Percentiles rank a stretch among this genome's conserved stretches.
Conservation (phyloP, 2,888 invertebrate species). For the Monochamus alternatus region DNA sequence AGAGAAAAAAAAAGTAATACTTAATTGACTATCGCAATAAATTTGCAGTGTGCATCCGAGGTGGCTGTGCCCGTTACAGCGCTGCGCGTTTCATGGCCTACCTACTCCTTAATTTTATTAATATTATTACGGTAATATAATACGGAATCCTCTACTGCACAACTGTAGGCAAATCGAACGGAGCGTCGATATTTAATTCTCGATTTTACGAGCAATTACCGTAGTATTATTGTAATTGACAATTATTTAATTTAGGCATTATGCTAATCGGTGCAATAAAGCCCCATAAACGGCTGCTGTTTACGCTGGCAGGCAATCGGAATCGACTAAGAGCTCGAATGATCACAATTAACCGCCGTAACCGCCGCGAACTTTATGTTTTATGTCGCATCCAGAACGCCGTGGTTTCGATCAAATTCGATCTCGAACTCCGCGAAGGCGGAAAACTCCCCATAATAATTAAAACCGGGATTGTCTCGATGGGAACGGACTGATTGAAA, state of each 20-base stretch:
- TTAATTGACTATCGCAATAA: too few relatives aligned
- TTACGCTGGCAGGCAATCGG: not conserved
- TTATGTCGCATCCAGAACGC: not conserved
- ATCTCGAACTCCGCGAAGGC: not conserved
- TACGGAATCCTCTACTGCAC: not conserved
- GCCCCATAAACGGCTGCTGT: conserved; percentile 3
- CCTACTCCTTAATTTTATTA: not conserved
- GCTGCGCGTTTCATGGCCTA: too few relatives aligned
- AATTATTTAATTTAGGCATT: conserved; percentile 12
- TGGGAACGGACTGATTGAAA: conserved; percentile 50
- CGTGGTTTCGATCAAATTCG: not conserved
- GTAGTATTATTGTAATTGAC: conserved; percentile 2
- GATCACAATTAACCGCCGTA: not conserved
- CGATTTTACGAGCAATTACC: conserved; percentile 5
- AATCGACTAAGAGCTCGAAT: not conserved
- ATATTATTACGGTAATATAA: conserved; percentile 3
- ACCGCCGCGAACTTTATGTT: not conserved
- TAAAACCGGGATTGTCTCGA: conserved; percentile 9
- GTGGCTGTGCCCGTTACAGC: too few relatives aligned
- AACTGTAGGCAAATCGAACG: conserved; percentile 3
- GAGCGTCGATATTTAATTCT: not conserved
- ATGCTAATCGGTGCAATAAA: conserved; percentile 3
- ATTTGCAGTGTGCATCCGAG: too few relatives aligned
- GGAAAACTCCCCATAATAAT: not conserved
- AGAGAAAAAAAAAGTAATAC: too few relatives aligned